These are phyloP conservation scores for Antechinus flavipes DNA, from an alignment of 2,113 vertebrate genomes.

Conservation along the genomic window DNA sequence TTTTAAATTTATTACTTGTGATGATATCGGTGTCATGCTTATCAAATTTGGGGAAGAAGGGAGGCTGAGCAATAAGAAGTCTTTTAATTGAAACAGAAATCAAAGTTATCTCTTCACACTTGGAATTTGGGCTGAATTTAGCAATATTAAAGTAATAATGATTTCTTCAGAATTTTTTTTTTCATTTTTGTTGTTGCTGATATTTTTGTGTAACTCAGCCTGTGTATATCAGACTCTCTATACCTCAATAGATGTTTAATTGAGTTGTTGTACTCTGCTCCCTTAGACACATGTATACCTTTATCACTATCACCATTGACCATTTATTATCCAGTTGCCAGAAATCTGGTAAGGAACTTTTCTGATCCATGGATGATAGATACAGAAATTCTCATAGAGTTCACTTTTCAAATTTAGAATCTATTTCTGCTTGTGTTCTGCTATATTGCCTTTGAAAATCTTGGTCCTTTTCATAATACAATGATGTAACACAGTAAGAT, in stretches of 20 bases:
- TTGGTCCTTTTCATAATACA: neutral
- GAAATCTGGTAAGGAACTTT: neutral
- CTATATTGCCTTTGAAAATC: neutral
- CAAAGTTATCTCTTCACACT: neutral
- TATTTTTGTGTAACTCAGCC: neutral
- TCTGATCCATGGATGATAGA: neutral
- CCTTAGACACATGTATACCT: no score
- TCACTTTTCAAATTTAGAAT: neutral
- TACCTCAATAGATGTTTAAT: no score
- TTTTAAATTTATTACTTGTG: neutral
- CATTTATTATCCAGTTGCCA: neutral
- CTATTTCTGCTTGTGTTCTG: neutral
- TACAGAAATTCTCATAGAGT: neutral
- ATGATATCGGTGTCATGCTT: neutral
- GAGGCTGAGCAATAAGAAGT: neutral
- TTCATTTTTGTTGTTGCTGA: neutral
- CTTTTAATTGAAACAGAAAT: neutral
- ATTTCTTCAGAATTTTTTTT: neutral
- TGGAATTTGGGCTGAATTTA: neutral
- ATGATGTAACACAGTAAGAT: neutral
- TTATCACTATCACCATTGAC: neutral
- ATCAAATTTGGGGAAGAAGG: neutral
- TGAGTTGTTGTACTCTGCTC: no score
- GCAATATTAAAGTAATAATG: neutral
- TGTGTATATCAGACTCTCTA: neutral